Base-by-base conservation (phyloP, 2,888 invertebrate genomes). In the Hofmannophila pseudospretella region DNA sequence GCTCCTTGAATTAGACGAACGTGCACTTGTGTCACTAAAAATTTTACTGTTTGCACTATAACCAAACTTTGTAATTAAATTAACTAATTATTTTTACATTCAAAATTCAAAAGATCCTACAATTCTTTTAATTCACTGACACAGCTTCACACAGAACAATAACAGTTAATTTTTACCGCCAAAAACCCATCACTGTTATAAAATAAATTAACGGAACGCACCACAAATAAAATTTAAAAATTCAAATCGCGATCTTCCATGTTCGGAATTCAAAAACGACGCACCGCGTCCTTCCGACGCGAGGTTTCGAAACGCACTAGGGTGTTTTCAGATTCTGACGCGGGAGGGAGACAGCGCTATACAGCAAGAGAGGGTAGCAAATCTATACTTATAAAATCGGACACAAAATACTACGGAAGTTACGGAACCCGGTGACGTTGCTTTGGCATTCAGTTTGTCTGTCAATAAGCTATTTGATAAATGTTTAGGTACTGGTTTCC, bases 301-400 rank as follows among this genome's bases (percentile, higher is more conserved):
- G 56, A 45, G 41, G 56, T 52, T 50, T 61, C 48, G 55, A 61
- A 70, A 66, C 73, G 71, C 74, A 80, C 79, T 80, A 70, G 62
- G 61, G 62, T 63, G 51, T 55, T 52, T 51, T 54, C 47, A 48
- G 53, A 55, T 54, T 47, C 51, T 51, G 42, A 44, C 39, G 67
- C 48, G 67, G 35, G 62, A 76, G 49, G 42, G 71, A 64, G 70
- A 72, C 54, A 51, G 47, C 51, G 45, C 54, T 52, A 59, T 44
- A 49, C 43, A 50, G 54, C 50, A 52, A 44, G 61, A 54, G 58
- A 65, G 67, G 58, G 54, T n/a, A 33, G 42, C 45, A 66, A 73
- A 73, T 74, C 70, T 70, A 73, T 73, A 69, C 55, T 52, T 63
- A 61, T 64, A 57, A 22, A 58, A 67, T 64, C 63, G 55, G 48